Evolutionary conservation across 1,140 invertebrate species (phyloP).

Genomic region (Scaptodrosophila lebanonensis): DNA sequence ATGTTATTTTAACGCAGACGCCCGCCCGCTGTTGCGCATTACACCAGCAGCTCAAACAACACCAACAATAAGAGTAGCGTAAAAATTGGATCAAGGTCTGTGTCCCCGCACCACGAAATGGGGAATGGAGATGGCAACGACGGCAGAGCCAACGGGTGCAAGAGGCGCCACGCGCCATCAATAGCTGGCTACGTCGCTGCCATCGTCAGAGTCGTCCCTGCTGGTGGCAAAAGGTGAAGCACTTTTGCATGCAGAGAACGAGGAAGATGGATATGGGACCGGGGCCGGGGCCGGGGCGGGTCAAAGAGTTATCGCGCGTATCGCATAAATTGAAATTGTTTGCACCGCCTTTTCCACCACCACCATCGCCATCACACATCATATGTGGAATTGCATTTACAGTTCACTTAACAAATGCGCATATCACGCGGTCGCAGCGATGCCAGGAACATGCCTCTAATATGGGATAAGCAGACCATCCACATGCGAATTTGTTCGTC

Average conservation of each 20-base stretch:
- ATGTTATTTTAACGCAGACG: conserved; percentile 69
- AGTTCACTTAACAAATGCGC: conserved; percentile 65
- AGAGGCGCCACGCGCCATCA: conserved; percentile 27
- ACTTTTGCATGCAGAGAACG: conserved; percentile 40
- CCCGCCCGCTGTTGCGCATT: conserved; percentile 27
- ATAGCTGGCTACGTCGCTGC: conserved; percentile 18
- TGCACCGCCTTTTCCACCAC: background rate
- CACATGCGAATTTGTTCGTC: too few species aligned
- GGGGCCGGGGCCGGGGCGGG: background rate
- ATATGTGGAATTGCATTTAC: conserved; percentile 52
- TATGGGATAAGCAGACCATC: too few species aligned
- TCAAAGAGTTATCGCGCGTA: conserved; percentile 54
- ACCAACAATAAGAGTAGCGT: conserved; percentile 11
- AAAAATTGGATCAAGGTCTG: conserved; percentile 66
- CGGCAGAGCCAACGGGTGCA: too few species aligned
- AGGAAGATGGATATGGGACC: background rate
- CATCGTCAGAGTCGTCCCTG: too few species aligned
- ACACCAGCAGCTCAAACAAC: conserved; percentile 20
- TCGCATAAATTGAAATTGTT: conserved; percentile 57
- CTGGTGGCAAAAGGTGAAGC: conserved; percentile 45
- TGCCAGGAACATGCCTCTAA: background rate
- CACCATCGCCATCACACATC: conserved; percentile 32
- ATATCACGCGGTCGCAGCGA: conserved; percentile 37
- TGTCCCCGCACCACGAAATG: background rate
- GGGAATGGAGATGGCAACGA: conserved; percentile 9